Evolutionary conservation across 2,888 invertebrate genomes (phyloP).

Genomic region (Leptopterna dolabrata): DNA sequence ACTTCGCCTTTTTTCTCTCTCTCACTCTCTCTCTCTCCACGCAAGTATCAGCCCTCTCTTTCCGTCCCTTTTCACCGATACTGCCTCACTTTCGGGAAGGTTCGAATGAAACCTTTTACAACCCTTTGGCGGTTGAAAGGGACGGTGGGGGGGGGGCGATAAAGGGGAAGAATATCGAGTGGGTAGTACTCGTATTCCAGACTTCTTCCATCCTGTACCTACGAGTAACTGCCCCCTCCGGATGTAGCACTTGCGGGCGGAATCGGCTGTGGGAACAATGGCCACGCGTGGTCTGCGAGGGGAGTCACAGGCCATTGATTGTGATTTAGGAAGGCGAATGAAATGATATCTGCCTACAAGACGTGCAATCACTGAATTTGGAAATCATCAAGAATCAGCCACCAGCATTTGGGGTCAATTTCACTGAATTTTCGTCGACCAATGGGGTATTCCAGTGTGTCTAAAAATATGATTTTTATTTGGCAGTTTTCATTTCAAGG

Average conservation of each 20-base stretch:
- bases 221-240: neutral
- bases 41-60: neutral
- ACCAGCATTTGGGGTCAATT: too few species aligned
- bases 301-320: conserved; percentile 45
- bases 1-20: neutral
- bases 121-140: too few species aligned
- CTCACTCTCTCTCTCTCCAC: neutral
- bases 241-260: neutral
- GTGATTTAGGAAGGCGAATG: conserved; percentile 18
- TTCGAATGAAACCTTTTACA: conserved; percentile 21
- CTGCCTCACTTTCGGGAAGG: neutral
- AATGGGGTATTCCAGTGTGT: too few species aligned
- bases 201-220: too few species aligned
- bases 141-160: conserved; percentile 9
- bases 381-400: too few species aligned
- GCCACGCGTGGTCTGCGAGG: conserved; percentile 19
- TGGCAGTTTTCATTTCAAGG: too few species aligned
- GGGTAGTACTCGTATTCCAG: neutral
- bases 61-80: neutral
- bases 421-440: too few species aligned
- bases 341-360: neutral
- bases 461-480: too few species aligned
- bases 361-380: neutral
- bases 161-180: neutral
- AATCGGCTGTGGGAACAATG: conserved; percentile 31